Base-by-base conservation (phyloP, 2,113 vertebrate species). In the Osmerus eperlanus region DNA sequence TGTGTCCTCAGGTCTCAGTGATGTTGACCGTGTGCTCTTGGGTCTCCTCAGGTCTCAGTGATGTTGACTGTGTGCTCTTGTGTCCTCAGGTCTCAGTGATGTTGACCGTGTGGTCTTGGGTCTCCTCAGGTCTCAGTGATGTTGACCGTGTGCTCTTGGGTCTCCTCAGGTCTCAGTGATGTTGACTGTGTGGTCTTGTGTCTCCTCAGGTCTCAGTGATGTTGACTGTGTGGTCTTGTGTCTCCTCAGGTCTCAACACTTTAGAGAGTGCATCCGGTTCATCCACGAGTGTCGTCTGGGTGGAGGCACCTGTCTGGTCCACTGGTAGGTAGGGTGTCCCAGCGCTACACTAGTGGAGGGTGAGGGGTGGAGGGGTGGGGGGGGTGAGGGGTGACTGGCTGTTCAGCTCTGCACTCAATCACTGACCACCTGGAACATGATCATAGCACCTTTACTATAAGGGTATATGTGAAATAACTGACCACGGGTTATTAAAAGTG, bases 201-300 rank as follows among this genome's bases (percentile, higher is more conserved):
- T 3, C 16, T 16, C 11, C 52, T 54, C 52, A 54, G 11, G 52
- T 54, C 52, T 16, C 21, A 23, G 21, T 23, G 21, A 23, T 3
- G 9, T 29, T 63, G n/a, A 25, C 2, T 3, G 3, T 53, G 23
- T n/a, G 9, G n/a, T n/a, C n/a, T 32, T 5, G 68, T 52, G 76
- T 55, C 73, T 71, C 77, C 25, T 3, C 84, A 97, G 95, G 88
- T 83, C 91, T 67, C 93, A 95, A 70, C 92, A 96, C 89, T 97
- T 96, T 53, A 95, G 92, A 91, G 93, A 96, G 72, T 91, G 92
- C 78, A 95, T 96, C 84, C 76, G 77, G 71, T 96, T 97, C 78
- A 95, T 97, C 81, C 95, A 96, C 0, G 91, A 95, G 36, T 93
- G 94, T 76, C 93, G 95, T 47, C 86, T 96, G 0, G 80, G 72